Conservation (phyloP, 2,888 invertebrate genomes). For the Patella ulyssiponensis region DNA sequence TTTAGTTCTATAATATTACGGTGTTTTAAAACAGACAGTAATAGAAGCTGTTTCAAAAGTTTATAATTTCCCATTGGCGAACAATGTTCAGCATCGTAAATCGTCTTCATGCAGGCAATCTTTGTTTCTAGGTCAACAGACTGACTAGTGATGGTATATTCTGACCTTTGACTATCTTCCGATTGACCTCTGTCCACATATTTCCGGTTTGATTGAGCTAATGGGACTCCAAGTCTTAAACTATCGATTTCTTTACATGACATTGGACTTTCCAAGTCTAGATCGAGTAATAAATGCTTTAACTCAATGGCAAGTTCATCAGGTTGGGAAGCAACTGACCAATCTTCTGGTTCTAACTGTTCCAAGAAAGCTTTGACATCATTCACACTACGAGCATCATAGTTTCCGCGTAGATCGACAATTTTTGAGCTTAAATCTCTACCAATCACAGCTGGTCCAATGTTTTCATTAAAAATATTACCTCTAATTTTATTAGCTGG, state of each 20-base stretch:
- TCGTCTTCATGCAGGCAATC: constrained; percentile 59
- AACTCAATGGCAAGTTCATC: constrained; percentile 58
- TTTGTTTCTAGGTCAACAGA: constrained; percentile 53
- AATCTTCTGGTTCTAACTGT: constrained; percentile 51
- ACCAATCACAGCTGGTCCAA: not conserved
- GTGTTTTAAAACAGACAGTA: constrained; percentile 49
- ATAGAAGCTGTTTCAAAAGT: constrained; percentile 56
- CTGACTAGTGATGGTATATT: constrained; percentile 54
- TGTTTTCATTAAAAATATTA: not conserved
- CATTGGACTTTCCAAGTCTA: constrained; percentile 50
- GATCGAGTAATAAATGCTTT: constrained; percentile 49
- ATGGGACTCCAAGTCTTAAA: constrained; percentile 40
- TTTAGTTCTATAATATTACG: constrained; percentile 49
- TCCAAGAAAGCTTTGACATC: constrained; percentile 39
- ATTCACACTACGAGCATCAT: constrained; percentile 33
- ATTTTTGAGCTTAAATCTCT: not conserved
- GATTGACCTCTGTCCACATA: constrained; percentile 46
- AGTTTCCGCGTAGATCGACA: not conserved
- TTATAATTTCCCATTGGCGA: constrained; percentile 58
- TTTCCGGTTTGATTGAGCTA: constrained; percentile 47
- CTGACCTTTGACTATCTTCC: constrained; percentile 28
- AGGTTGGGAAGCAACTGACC: constrained; percentile 54
- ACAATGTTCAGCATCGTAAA: constrained; percentile 57
- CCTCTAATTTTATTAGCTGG: not conserved
- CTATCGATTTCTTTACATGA: constrained; percentile 58